A percentile compares a stretch with the other conserved stretches of the same genome.
Evolutionary conservation across 2,113 vertebrate species (phyloP).

Genomic region (Furnarius figulus): DNA sequence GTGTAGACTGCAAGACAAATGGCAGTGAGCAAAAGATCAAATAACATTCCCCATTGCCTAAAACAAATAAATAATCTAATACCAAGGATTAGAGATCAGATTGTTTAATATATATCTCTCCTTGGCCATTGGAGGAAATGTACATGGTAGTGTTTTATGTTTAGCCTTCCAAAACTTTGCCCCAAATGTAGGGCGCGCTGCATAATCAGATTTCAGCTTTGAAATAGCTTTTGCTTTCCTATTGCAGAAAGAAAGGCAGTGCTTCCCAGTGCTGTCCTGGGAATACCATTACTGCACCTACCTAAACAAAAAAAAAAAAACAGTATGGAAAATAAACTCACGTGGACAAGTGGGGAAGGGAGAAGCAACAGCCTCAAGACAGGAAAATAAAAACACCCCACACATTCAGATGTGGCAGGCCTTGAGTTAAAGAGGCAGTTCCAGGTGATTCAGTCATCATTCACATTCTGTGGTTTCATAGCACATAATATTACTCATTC

Average conservation of each 20-base stretch:
- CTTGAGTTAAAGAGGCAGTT: neutral
- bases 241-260: neutral
- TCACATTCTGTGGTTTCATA: neutral
- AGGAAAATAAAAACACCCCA: neutral
- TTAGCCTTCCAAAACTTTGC: neutral
- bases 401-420: neutral
- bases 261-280: neutral
- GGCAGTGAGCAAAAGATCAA: slow-evolving; percentile 13
- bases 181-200: neutral
- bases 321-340: slow-evolving; percentile 18
- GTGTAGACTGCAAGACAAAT: neutral
- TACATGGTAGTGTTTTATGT: neutral
- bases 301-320: slow-evolving; percentile 32
- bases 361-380: neutral
- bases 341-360: neutral
- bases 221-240: neutral
- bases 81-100: neutral
- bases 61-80: slow-evolving; percentile 43
- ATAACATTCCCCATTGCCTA: neutral
- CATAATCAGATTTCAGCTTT: neutral
- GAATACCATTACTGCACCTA: slow-evolving; percentile 14
- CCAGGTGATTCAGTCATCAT: slow-evolving; percentile 12
- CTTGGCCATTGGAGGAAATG: neutral
- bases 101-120: neutral
- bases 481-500: neutral